A percentile compares a stretch with the other conserved stretches of the same genome.
These are phyloP conservation scores for Gonatopus flavifemur DNA, from an alignment of 1,140 invertebrate genomes.

Conservation along the genomic window DNA sequence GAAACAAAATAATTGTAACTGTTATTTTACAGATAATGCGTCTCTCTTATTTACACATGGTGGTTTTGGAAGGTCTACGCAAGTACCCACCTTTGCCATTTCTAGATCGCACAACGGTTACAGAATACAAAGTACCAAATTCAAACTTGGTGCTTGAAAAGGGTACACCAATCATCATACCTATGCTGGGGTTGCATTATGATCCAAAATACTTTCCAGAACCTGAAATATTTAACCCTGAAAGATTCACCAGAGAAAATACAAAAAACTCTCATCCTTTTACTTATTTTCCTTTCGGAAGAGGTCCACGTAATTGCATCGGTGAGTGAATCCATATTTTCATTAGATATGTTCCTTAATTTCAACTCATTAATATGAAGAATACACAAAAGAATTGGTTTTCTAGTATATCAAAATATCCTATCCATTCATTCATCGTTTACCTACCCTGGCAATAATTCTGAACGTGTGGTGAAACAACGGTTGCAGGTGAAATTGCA, in stretches of 20 bases:
- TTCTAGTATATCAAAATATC: too few species aligned
- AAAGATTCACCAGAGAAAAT: slow-evolving; percentile 62
- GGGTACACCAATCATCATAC: slow-evolving; percentile 61
- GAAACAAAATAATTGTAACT: too few species aligned
- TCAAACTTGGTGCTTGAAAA: slow-evolving; percentile 44
- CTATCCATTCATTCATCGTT: too few species aligned
- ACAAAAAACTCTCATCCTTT: slow-evolving; percentile 54
- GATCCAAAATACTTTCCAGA: slow-evolving; percentile 68
- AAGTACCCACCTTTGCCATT: slow-evolving; percentile 59
- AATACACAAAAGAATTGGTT: too few species aligned
- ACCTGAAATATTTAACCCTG: slow-evolving; percentile 67
- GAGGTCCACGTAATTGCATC: slow-evolving; percentile 76
- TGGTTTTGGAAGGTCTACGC: slow-evolving; percentile 56
- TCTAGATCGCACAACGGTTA: slow-evolving; percentile 54
- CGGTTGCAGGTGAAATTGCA: too few species aligned
- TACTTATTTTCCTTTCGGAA: slow-evolving; percentile 76
- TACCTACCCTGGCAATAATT: too few species aligned
- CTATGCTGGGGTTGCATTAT: slow-evolving; percentile 67
- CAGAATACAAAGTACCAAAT: slow-evolving; percentile 42
- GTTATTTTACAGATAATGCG: slow-evolving; percentile 11
- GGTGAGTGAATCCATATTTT: slow-evolving; percentile 53
- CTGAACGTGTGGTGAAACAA: too few species aligned
- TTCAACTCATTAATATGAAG: too few species aligned
- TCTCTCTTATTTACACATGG: slow-evolving; percentile 16
- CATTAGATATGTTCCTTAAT: background rate